Evolutionary conservation across 2,113 vertebrate genomes (phyloP).

Genomic region (Verasper variegatus): DNA sequence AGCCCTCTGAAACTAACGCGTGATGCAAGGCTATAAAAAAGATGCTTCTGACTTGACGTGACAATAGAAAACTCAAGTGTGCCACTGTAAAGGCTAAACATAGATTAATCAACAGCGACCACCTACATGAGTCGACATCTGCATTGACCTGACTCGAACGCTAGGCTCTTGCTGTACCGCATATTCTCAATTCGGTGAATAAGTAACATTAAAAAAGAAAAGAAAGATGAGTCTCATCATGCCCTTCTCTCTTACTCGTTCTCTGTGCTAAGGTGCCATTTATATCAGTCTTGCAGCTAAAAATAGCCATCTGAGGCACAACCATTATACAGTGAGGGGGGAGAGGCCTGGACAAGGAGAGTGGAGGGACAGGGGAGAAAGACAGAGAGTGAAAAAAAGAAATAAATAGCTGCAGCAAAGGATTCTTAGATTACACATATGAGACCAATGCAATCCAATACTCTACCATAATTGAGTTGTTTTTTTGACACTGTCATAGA

Average conservation of each 20-base stretch:
- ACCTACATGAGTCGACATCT: not conserved
- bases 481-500: not conserved
- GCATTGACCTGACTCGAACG: conserved; percentile 13
- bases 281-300: conserved; percentile 73
- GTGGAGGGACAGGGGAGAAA: conserved; percentile 20
- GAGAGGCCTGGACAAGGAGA: conserved; percentile 42
- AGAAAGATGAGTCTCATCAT: conserved; percentile 44
- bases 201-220: conserved; percentile 35
- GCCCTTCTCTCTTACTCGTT: conserved; percentile 64
- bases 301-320: conserved; percentile 76
- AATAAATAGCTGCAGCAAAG: not conserved
- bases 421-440: not conserved
- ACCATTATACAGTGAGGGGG: conserved; percentile 62
- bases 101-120: not conserved
- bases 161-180: not conserved
- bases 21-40: not conserved
- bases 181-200: conserved; percentile 20
- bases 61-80: not conserved
- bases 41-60: not conserved
- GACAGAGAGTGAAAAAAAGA: conserved; percentile 1
- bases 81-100: not conserved
- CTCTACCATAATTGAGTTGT: no score
- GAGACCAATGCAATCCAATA: not conserved
- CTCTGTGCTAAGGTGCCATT: conserved; percentile 65
- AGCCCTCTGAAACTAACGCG: not conserved